Percentiles rank a stretch among this genome's conserved stretches.
Evolutionary conservation across 2,888 invertebrate species (phyloP).

Genomic region (Eristalis arbustorum): DNA sequence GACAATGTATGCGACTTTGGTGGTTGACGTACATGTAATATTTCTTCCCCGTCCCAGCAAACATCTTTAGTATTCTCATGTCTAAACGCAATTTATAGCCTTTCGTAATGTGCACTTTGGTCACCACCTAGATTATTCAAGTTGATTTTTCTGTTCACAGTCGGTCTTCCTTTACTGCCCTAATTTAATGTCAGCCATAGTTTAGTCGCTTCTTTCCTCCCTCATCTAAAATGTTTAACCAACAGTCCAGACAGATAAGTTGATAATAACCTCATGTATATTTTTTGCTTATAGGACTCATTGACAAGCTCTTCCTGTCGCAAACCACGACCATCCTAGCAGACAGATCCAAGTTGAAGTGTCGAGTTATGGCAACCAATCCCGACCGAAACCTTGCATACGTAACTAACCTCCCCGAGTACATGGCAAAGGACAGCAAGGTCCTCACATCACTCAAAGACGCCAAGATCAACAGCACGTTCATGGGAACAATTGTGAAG

Average conservation of each 20-base stretch:
- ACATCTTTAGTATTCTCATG: no score
- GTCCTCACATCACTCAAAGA: conserved; percentile 81
- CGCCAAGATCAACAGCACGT: conserved; percentile 81
- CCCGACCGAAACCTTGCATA: conserved; percentile 80
- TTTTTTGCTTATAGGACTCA: conserved; percentile 80
- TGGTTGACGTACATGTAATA: no score
- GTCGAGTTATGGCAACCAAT: conserved; percentile 83
- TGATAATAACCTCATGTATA: not conserved
- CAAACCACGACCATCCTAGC: conserved; percentile 82
- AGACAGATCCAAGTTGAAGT: conserved; percentile 82
- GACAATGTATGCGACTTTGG: no score
- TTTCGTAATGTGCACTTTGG: no score
- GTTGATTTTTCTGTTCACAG: no score
- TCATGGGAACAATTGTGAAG: conserved; percentile 78
- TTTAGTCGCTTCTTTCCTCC: not conserved
- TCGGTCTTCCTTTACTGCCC: no score
- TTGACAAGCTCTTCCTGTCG: conserved; percentile 83
- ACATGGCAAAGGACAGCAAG: conserved; percentile 82
- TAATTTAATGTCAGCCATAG: no score
- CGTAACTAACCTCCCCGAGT: conserved; percentile 85
- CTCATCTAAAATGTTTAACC: not conserved
- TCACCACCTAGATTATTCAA: no score
- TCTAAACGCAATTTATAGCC: no score
- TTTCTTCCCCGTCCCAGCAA: no score
- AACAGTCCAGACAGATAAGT: not conserved